A percentile compares a stretch with the other conserved stretches of the same genome.
phyloP scores from a whole-genome alignment of 2,113 vertebrate genomes.

The Tenrec ecaudatus region DNA sequence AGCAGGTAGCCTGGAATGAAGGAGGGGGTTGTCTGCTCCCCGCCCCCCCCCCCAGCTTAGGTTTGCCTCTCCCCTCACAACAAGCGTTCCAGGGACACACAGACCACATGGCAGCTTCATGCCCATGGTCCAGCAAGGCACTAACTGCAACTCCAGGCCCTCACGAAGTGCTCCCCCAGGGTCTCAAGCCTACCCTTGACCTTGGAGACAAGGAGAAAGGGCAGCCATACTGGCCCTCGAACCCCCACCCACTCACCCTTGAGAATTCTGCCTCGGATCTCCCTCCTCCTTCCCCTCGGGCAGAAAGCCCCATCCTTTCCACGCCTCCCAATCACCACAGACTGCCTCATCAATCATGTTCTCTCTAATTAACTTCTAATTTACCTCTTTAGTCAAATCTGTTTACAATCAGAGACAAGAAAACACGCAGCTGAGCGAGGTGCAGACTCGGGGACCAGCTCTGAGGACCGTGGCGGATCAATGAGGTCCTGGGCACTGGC shows the following conservation, averaged over 20 bases:
- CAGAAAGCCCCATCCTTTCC: slow-evolving; percentile 68
- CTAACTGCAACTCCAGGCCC: neutral
- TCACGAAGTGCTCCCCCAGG: neutral
- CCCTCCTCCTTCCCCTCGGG: neutral
- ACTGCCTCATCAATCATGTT: slow-evolving; percentile 86
- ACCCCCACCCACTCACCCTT: neutral
- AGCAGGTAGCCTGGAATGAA: neutral
- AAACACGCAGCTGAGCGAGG: slow-evolving; percentile 68
- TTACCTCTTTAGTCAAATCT: slow-evolving; percentile 88
- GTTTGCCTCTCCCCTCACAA: neutral
- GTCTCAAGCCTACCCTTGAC: neutral
- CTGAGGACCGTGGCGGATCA: neutral
- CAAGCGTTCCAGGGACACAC: neutral
- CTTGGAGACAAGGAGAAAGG: neutral
- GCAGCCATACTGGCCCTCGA: neutral
- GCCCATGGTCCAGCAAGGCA: neutral
- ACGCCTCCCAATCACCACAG: slow-evolving; percentile 71
- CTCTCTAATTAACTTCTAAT: slow-evolving; percentile 88
- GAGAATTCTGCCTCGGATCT: neutral
- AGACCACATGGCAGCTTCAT: neutral
- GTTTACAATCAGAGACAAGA: slow-evolving; percentile 86
- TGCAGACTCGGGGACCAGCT: neutral
- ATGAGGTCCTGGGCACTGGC: neutral
- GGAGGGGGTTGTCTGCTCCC: neutral
- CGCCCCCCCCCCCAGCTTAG: neutral